Evolutionary conservation across 1,140 invertebrate species (phyloP).

Genomic region (Lepidurus arcticus): DNA sequence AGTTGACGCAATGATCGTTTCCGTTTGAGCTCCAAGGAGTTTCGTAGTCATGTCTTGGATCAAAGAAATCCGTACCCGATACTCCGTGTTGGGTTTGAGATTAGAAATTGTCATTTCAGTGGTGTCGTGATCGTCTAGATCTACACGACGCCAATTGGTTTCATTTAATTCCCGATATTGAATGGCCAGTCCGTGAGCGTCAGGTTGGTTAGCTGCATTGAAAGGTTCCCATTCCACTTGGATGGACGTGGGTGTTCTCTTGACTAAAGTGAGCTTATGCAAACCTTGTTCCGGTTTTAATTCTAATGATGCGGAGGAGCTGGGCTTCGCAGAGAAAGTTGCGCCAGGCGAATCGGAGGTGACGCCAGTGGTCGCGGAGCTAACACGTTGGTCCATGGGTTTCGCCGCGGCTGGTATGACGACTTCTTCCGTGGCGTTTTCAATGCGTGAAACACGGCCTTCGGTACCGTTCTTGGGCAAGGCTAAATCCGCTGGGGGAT

Average conservation of each 20-base stretch:
- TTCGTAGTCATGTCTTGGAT: conserved; percentile 1
- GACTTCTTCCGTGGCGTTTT: background rate
- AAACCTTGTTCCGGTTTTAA: background rate
- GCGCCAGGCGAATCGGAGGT: background rate
- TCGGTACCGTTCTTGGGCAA: conserved; percentile 6
- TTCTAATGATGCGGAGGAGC: background rate
- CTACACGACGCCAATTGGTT: conserved; percentile 12
- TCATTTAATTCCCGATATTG: conserved; percentile 1
- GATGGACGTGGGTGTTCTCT: background rate
- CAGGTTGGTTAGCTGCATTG: background rate
- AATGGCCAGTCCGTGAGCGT: background rate
- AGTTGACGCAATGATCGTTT: background rate
- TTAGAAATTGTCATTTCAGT: conserved; percentile 12
- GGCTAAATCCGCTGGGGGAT: background rate
- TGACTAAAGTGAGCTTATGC: background rate
- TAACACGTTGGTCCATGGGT: background rate
- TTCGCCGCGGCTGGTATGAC: background rate
- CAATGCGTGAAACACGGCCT: conserved; percentile 7
- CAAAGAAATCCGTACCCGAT: background rate
- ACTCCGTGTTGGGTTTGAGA: background rate
- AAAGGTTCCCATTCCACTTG: conserved; percentile 14
- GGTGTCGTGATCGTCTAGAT: background rate
- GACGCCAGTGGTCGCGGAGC: background rate
- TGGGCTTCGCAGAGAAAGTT: background rate
- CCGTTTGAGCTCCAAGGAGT: background rate